phyloP scores from a whole-genome alignment of 2,888 invertebrate species.

The Ypsolopha scabrella region DNA sequence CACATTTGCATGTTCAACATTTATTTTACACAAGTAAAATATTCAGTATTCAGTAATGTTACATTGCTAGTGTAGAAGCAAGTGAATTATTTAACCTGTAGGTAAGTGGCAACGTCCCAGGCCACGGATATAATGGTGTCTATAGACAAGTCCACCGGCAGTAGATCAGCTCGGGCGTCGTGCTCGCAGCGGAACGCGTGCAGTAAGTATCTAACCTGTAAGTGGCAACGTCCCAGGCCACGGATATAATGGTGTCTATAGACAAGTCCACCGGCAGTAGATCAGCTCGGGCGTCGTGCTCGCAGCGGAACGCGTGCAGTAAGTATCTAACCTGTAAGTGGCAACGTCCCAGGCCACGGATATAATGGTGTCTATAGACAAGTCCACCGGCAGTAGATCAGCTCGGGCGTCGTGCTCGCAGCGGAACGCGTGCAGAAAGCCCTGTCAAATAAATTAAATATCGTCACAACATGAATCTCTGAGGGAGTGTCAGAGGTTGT shows the following conservation, averaged over 20 bases:
- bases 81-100: conserved; percentile 8
- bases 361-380: conserved; percentile 81
- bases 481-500: no score
- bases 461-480: no score
- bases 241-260: conserved; percentile 78
- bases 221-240: conserved; percentile 77
- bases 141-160: conserved; percentile 86
- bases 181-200: conserved; percentile 73
- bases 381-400: conserved; percentile 87
- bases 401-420: conserved; percentile 65
- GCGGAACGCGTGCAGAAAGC: conserved; percentile 76
- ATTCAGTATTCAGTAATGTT: no score
- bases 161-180: conserved; percentile 74
- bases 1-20: no score
- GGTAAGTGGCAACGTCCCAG: conserved; percentile 77
- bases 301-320: conserved; percentile 74
- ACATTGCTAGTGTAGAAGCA: no score
- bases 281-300: conserved; percentile 72
- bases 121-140: conserved; percentile 79
- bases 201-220: conserved; percentile 7
- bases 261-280: conserved; percentile 86
- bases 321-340: conserved; percentile 15
- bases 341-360: conserved; percentile 79
- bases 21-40: no score
- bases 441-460: not conserved